Conservation (phyloP, 2,113 vertebrate genomes). For the Phalacrocorax carbo region DNA sequence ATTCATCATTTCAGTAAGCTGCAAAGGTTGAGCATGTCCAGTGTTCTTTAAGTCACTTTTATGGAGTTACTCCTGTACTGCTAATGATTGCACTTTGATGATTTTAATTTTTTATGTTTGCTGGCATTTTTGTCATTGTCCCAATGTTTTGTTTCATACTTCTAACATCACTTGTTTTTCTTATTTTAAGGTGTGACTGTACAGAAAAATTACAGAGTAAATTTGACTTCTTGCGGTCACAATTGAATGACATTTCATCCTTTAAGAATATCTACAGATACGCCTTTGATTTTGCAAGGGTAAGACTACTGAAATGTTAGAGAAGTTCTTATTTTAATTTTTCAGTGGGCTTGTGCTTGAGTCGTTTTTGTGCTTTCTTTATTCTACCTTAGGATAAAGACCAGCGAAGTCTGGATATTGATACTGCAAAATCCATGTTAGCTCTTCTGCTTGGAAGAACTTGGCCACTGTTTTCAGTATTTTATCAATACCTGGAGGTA, state of each 20-base stretch:
- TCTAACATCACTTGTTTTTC: not conserved
- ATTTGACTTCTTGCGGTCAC: slow-evolving; percentile 88
- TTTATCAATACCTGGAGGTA: slow-evolving; percentile 95
- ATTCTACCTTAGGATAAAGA: slow-evolving; percentile 85
- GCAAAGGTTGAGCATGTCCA: not conserved
- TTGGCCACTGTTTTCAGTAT: slow-evolving; percentile 93
- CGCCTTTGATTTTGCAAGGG: slow-evolving; percentile 96
- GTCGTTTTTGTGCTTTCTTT: not conserved
- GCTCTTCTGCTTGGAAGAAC: slow-evolving; percentile 90
- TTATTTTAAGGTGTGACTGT: slow-evolving; percentile 87
- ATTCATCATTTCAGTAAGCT: not conserved
- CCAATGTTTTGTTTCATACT: not conserved
- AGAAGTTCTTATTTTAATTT: not conserved
- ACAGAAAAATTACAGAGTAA: slow-evolving; percentile 91
- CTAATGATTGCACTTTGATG: not conserved
- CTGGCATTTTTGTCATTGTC: not conserved
- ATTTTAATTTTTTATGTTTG: not conserved
- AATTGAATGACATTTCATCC: slow-evolving; percentile 87
- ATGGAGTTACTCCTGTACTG: not conserved
- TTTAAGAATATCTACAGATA: slow-evolving; percentile 99
- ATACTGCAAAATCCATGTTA: slow-evolving; percentile 95
- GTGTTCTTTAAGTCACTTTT: not conserved
- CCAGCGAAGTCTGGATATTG: slow-evolving; percentile 94
- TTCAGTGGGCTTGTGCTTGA: not conserved
- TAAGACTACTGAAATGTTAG: slow-evolving; percentile 68